These are phyloP conservation scores for Cheilosia pagana DNA, from an alignment of 2,888 invertebrate species.

Conservation along the genomic window DNA sequence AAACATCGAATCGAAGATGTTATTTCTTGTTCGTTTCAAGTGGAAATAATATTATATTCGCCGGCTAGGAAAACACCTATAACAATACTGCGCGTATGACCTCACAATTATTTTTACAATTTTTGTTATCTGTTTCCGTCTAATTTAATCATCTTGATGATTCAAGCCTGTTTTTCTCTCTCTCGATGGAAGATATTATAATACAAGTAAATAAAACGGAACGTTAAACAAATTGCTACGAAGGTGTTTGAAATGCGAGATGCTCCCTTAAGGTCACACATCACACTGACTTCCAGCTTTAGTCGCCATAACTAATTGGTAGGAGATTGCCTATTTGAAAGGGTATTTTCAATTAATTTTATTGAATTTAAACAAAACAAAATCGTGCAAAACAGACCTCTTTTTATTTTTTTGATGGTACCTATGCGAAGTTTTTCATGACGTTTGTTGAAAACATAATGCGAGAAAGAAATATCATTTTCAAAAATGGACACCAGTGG, in stretches of 20 bases:
- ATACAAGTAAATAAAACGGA: slow-evolving; percentile 28
- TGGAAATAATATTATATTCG: slow-evolving; percentile 3
- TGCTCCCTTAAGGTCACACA: not conserved
- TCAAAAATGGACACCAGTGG: too few species aligned
- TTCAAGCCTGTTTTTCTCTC: slow-evolving; percentile 33
- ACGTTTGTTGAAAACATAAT: too few species aligned
- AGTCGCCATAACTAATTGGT: not conserved
- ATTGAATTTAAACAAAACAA: too few species aligned
- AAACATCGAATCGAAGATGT: slow-evolving; percentile 42
- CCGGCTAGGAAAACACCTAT: slow-evolving; percentile 25
- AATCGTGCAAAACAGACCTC: too few species aligned
- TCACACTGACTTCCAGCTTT: not conserved
- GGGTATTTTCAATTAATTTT: too few species aligned
- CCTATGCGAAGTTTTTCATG: too few species aligned
- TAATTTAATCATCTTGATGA: slow-evolving; percentile 78
- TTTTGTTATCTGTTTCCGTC: slow-evolving; percentile 80
- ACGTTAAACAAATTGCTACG: slow-evolving; percentile 7
- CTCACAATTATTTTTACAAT: slow-evolving; percentile 77
- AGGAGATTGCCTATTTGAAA: too few species aligned
- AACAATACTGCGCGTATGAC: slow-evolving; percentile 71
- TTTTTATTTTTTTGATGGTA: too few species aligned
- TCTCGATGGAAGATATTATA: not conserved
- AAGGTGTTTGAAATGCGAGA: slow-evolving; percentile 13
- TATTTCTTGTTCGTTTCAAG: slow-evolving; percentile 31
- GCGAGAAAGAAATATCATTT: too few species aligned